Evolutionary conservation across 2,113 vertebrate species (phyloP).

Genomic region (Arvicanthis niloticus): DNA sequence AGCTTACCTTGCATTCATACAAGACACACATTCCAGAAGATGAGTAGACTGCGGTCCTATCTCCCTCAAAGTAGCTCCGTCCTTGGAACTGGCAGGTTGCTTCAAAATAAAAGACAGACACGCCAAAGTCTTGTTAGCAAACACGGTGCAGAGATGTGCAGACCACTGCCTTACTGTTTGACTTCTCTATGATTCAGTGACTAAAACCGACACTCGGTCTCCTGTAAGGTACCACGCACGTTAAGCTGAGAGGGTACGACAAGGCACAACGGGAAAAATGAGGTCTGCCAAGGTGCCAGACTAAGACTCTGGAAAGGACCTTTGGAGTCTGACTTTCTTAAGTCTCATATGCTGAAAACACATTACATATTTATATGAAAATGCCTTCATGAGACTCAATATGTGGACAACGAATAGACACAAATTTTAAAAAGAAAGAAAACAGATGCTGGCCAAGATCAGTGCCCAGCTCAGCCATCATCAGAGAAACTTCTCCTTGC

Average conservation of each 20-base stretch:
- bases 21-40: conserved; percentile 94
- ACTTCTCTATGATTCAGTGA: background rate
- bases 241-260: conserved; percentile 29
- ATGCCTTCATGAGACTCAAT: background rate
- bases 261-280: background rate
- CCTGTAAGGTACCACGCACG: background rate
- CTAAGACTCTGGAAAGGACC: background rate
- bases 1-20: conserved; percentile 97
- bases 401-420: background rate
- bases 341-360: background rate
- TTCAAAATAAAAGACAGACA: conserved; percentile 81
- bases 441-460: no score
- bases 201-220: background rate
- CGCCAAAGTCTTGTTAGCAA: conserved; percentile 48
- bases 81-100: conserved; percentile 95
- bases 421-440: background rate
- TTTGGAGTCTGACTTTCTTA: background rate
- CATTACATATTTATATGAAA: background rate
- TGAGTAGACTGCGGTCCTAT: conserved; percentile 93
- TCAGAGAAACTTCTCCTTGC: background rate
- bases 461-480: background rate
- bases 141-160: background rate
- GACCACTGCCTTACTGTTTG: background rate
- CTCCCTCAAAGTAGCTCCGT: conserved; percentile 94
- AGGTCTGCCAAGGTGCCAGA: background rate